A percentile compares a stretch with the other conserved stretches of the same genome.
phyloP scores from a whole-genome alignment of 2,797 vertebrate species.

The Chaetodon trifasciatus region DNA sequence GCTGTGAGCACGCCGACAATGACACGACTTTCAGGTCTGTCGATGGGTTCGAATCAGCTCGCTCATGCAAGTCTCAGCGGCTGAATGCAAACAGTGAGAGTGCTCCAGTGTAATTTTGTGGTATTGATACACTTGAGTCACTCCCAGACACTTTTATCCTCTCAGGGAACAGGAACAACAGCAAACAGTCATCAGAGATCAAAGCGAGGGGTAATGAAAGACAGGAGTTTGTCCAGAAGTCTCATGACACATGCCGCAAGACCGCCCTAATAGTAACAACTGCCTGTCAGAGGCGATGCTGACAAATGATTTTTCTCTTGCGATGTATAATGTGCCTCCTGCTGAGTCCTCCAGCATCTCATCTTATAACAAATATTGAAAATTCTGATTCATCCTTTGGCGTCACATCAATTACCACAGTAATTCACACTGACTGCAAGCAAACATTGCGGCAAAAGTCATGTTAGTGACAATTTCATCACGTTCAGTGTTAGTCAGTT shows the following conservation, averaged over 20 bases:
- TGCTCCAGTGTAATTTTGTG: constrained; percentile 47
- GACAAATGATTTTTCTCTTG: constrained; percentile 18
- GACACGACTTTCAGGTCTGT: constrained; percentile 29
- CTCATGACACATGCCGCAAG: constrained; percentile 39
- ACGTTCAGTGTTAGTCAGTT: neutral
- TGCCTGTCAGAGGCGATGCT: constrained; percentile 23
- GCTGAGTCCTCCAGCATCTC: neutral
- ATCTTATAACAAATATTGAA: constrained; percentile 2
- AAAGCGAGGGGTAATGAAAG: constrained; percentile 52
- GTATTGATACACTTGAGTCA: constrained; percentile 56
- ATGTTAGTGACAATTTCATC: neutral
- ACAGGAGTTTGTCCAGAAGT: constrained; percentile 23
- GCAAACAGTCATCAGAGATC: constrained; percentile 53
- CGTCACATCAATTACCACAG: neutral
- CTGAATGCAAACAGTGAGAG: constrained; percentile 59
- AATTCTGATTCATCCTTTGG: neutral
- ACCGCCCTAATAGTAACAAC: neutral
- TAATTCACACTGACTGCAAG: neutral
- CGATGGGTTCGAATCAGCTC: constrained; percentile 34
- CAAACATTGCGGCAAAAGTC: neutral
- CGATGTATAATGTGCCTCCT: constrained; percentile 7
- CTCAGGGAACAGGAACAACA: constrained; percentile 45
- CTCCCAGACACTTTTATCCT: constrained; percentile 51
- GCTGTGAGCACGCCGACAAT: neutral
- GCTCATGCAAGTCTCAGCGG: constrained; percentile 24